phyloP scores from a whole-genome alignment of 1,140 invertebrate genomes.

The Agrilus planipennis region DNA sequence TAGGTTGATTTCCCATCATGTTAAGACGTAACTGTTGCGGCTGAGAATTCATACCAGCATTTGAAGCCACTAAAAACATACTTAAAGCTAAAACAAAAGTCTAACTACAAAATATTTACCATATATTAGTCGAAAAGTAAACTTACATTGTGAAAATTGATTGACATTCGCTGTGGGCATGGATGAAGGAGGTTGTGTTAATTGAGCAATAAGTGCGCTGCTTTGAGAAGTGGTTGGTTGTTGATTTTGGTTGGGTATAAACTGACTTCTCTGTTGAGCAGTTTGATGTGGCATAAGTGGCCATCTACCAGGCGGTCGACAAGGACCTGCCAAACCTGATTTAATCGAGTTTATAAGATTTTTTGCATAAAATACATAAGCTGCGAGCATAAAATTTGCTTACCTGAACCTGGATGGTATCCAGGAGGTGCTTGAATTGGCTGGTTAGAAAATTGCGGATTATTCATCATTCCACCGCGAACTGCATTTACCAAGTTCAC shows the following conservation, averaged over 20 bases:
- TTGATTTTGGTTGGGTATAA: constrained; percentile 34
- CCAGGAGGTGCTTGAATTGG: constrained; percentile 41
- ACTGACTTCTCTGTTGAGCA: constrained; percentile 33
- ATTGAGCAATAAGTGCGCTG: constrained; percentile 55
- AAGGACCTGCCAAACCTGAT: not conserved
- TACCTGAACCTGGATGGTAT: constrained; percentile 30
- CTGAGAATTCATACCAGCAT: constrained; percentile 36
- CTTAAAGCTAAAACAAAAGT: not conserved
- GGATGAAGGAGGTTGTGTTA: constrained; percentile 49
- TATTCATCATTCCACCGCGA: constrained; percentile 22
- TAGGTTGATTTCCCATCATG: constrained; percentile 13
- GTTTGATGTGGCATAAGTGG: constrained; percentile 26
- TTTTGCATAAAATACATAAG: not conserved
- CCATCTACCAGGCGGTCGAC: constrained; percentile 14
- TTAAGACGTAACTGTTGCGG: constrained; percentile 14
- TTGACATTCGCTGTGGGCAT: constrained; percentile 37
- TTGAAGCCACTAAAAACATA: constrained; percentile 26
- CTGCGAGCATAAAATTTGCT: too few species aligned
- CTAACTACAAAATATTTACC: not conserved
- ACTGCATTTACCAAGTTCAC: constrained; percentile 12
- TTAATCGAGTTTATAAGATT: not conserved
- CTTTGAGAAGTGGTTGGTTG: constrained; percentile 29
- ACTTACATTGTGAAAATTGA: constrained; percentile 40
- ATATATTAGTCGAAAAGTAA: constrained; percentile 1
- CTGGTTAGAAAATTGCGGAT: constrained; percentile 33